A percentile compares a stretch with the other conserved stretches of the same genome.
These are phyloP conservation scores for Spheniscus humboldti DNA, from an alignment of 2,797 vertebrate genomes.

Conservation along the genomic window DNA sequence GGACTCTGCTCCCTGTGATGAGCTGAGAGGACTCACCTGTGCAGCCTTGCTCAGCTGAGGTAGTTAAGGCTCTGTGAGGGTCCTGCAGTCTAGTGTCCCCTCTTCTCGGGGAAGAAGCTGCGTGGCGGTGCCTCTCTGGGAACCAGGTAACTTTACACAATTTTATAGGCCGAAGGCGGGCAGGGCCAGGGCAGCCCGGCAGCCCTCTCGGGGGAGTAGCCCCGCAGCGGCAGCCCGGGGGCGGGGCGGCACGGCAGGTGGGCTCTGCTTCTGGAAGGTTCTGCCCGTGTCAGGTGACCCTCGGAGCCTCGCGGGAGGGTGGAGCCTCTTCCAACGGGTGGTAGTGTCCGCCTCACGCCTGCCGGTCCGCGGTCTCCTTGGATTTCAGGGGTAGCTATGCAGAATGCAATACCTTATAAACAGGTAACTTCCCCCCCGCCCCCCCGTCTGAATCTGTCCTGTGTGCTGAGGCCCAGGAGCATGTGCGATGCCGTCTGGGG, in stretches of 20 bases:
- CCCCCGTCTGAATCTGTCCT: not conserved
- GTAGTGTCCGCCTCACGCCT: accelerated
- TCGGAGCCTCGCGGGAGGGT: not conserved
- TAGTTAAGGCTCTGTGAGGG: accelerated
- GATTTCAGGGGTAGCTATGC: too few species aligned
- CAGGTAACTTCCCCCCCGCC: not conserved
- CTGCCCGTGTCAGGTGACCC: not conserved
- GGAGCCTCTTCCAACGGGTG: too few species aligned
- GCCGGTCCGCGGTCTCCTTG: accelerated
- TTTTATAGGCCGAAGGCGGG: accelerated
- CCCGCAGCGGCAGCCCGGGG: not conserved
- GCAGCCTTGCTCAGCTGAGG: accelerated
- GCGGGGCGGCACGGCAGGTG: not conserved
- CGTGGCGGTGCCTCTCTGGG: too few species aligned
- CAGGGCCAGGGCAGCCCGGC: not conserved
- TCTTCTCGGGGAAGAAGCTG: too few species aligned
- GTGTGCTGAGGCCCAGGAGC: too few species aligned
- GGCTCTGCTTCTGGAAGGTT: not conserved
- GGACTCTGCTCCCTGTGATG: too few species aligned
- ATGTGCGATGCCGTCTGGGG: not conserved
- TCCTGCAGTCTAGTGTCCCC: accelerated
- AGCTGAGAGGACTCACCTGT: not conserved
- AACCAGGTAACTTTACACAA: accelerated
- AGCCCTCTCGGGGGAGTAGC: not conserved
- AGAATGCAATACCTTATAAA: not conserved